phyloP scores from a whole-genome alignment of 2,113 vertebrate species.

The Sialia sialis region DNA sequence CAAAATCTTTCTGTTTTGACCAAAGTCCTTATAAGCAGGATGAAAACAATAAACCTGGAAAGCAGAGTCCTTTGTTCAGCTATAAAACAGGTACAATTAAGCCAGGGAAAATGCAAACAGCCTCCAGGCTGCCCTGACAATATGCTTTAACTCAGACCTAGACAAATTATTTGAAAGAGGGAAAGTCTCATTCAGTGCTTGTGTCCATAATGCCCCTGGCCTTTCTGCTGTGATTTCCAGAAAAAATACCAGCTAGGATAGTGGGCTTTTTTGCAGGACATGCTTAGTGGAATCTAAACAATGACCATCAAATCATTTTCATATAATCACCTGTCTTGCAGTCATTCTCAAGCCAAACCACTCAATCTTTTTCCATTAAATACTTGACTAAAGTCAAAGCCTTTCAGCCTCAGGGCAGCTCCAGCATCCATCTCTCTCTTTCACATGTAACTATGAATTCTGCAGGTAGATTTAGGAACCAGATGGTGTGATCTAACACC shows the following conservation, averaged over 20 bases:
- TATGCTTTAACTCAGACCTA: not conserved
- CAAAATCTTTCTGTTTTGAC: not conserved
- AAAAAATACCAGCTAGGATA: not conserved
- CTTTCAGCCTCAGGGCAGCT: not conserved
- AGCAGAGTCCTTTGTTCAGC: constrained; percentile 1
- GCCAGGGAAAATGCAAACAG: not conserved
- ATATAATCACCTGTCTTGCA: not conserved
- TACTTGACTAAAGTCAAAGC: not conserved
- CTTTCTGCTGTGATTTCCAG: not conserved
- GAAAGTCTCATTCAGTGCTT: not conserved
- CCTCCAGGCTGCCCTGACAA: not conserved
- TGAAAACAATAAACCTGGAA: not conserved
- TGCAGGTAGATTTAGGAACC: not conserved
- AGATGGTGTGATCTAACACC: not conserved
- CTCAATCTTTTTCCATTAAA: not conserved
- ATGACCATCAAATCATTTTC: not conserved
- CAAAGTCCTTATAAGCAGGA: not conserved
- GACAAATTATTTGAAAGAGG: not conserved
- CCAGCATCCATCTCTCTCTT: not conserved
- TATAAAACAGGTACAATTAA: not conserved
- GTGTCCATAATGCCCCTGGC: not conserved
- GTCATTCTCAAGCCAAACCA: not conserved
- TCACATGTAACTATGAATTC: not conserved
- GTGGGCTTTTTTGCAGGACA: not conserved
- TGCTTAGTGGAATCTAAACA: not conserved